These are phyloP conservation scores for Aptenodytes patagonicus DNA, from an alignment of 2,113 vertebrate genomes.

Conservation along the genomic window DNA sequence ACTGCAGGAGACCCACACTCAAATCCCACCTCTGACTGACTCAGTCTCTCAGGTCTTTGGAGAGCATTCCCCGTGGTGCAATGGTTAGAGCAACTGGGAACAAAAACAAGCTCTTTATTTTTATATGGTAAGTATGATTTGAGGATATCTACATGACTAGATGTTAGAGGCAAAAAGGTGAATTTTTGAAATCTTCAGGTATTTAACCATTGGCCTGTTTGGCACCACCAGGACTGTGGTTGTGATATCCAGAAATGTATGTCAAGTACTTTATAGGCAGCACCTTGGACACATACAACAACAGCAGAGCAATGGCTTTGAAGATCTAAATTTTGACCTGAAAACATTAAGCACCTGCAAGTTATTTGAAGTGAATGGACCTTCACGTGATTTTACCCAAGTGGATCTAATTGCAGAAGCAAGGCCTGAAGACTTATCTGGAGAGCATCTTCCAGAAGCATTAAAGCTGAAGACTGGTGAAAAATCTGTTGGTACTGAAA, in stretches of 20 bases:
- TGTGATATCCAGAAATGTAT: not conserved
- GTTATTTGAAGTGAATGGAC: not conserved
- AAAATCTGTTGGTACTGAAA: not conserved
- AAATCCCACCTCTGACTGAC: not conserved
- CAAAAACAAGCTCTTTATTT: not conserved
- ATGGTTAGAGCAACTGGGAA: not conserved
- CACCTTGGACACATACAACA: not conserved
- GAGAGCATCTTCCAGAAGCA: not conserved
- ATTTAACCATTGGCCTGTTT: not conserved
- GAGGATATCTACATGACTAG: not conserved
- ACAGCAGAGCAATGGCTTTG: not conserved
- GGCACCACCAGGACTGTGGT: not conserved
- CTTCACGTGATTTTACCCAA: not conserved
- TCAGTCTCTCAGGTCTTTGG: not conserved
- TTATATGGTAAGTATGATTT: not conserved
- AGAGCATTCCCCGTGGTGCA: not conserved
- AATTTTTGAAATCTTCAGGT: not conserved
- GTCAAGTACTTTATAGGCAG: not conserved
- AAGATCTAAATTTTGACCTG: not conserved
- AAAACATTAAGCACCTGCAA: not conserved
- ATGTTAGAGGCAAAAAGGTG: not conserved
- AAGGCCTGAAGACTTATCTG: not conserved
- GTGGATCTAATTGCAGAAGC: not conserved
- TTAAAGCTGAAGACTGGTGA: not conserved
- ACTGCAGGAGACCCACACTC: not conserved